Conservation (phyloP, 2,113 vertebrate genomes). For the Pyrgilauda ruficollis region DNA sequence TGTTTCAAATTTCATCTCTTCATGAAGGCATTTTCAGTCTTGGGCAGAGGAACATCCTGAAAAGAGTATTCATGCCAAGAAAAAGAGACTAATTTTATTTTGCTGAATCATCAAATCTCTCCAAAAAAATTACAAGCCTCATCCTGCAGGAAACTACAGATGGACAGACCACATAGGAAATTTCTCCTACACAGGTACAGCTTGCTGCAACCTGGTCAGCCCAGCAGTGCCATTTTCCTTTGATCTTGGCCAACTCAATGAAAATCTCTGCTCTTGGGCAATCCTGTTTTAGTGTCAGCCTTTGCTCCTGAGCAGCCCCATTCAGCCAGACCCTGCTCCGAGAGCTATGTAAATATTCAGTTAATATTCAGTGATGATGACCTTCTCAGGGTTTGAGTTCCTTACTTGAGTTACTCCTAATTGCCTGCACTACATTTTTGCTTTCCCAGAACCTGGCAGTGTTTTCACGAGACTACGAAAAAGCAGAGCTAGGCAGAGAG, state of each 20-base stretch:
- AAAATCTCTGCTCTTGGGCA: not conserved
- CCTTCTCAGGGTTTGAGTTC: not conserved
- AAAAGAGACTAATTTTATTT: constrained; percentile 20
- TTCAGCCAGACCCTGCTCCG: not conserved
- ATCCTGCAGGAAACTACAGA: not conserved
- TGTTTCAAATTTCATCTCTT: not conserved
- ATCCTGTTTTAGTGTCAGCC: not conserved
- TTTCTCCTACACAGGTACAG: not conserved
- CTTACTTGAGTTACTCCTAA: not conserved
- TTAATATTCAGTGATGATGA: not conserved
- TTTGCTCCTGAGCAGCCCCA: not conserved
- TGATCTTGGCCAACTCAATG: not conserved
- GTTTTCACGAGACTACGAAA: not conserved
- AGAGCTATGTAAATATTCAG: not conserved
- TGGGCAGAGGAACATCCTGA: not conserved
- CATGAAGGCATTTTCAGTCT: not conserved
- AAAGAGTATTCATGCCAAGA: not conserved
- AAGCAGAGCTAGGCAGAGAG: not conserved
- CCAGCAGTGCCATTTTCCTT: not conserved
- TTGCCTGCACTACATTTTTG: not conserved
- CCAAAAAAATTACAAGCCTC: not conserved
- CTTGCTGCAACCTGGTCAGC: not conserved
- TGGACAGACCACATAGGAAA: not conserved
- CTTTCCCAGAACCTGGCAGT: not conserved
- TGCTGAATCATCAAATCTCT: not conserved